phyloP scores from a whole-genome alignment of 2,113 vertebrate species.

The Chinchilla lanigera region DNA sequence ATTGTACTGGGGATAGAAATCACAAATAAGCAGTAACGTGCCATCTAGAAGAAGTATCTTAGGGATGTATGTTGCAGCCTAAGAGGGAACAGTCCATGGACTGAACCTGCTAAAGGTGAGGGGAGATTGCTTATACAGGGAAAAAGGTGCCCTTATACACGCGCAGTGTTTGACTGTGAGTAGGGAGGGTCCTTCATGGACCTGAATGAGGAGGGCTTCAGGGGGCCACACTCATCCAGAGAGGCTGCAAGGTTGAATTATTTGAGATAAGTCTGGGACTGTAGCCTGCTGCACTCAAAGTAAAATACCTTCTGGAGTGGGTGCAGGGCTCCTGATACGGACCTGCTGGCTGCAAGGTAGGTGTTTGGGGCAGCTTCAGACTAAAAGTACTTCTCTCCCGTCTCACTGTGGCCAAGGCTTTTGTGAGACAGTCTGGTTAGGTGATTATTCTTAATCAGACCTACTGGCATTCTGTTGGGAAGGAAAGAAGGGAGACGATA shows the following conservation, averaged over 20 bases:
- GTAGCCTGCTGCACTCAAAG: background rate
- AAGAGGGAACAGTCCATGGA: background rate
- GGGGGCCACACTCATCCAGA: background rate
- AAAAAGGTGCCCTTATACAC: background rate
- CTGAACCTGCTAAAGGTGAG: background rate
- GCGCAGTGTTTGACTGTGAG: background rate
- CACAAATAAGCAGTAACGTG: background rate
- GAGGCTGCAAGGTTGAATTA: background rate
- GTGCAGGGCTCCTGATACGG: background rate
- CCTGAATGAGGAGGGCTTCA: background rate
- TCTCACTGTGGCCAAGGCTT: background rate
- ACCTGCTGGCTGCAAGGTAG: background rate
- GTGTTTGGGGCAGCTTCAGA: background rate
- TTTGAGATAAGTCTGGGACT: background rate
- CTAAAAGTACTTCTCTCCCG: background rate
- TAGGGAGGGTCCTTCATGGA: background rate
- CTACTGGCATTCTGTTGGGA: background rate
- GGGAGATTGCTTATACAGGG: background rate
- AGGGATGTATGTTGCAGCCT: background rate
- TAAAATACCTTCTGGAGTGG: background rate
- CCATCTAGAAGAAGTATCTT: background rate
- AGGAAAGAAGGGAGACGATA: background rate
- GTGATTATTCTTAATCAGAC: background rate
- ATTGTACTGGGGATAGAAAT: background rate
- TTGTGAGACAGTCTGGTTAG: background rate